These are phyloP conservation scores for Triops cancriformis DNA, from an alignment of 1,140 invertebrate species.

Conservation along the genomic window DNA sequence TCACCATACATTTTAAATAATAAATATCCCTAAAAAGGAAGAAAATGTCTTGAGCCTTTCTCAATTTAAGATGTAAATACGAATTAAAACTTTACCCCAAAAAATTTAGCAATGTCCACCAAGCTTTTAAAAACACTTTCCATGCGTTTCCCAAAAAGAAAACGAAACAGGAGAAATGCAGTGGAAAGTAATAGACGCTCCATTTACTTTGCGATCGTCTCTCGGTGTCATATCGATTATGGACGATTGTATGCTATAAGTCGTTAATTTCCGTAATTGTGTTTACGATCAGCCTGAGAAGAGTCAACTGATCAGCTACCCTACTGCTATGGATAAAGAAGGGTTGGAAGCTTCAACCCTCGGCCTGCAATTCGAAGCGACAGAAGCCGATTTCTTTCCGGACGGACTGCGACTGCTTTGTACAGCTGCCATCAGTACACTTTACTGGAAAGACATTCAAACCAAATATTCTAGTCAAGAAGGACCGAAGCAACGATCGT, in stretches of 20 bases:
- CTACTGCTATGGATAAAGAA: neutral
- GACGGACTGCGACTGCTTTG: neutral
- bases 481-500: neutral
- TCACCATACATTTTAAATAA: too few relatives aligned
- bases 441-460: neutral
- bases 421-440: neutral
- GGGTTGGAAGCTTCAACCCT: neutral
- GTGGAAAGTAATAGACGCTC: too few relatives aligned
- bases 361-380: neutral
- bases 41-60: too few relatives aligned
- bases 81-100: too few relatives aligned
- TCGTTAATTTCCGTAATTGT: neutral
- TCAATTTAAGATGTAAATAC: too few relatives aligned
- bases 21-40: too few relatives aligned
- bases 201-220: too few relatives aligned
- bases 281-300: neutral
- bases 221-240: neutral
- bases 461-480: conserved; percentile 10
- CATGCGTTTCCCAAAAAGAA: too few relatives aligned
- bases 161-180: too few relatives aligned
- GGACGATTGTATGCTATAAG: neutral
- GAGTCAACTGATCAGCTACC: neutral
- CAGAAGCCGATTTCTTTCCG: neutral
- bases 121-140: too few relatives aligned
- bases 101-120: too few relatives aligned